phyloP scores from a whole-genome alignment of 2,113 vertebrate genomes.

The Genyomyrus donnyi region DNA sequence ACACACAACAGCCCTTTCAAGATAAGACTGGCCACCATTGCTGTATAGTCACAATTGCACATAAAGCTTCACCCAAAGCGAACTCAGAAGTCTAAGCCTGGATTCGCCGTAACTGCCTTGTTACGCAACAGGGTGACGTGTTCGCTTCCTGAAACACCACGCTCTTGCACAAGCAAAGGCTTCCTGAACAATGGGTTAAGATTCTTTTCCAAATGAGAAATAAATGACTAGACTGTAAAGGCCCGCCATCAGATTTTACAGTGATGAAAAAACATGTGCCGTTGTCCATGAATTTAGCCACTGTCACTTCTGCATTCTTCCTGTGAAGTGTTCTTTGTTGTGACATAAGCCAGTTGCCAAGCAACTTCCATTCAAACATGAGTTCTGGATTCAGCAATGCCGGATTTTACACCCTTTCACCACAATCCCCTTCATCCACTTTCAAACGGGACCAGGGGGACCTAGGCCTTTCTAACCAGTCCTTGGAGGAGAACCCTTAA shows the following conservation, averaged over 20 bases:
- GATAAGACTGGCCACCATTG: not conserved
- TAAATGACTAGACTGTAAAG: not conserved
- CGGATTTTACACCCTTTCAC: not conserved
- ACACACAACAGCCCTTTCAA: not conserved
- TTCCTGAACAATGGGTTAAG: not conserved
- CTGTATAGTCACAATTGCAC: not conserved
- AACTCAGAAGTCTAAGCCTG: not conserved
- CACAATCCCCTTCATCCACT: not conserved
- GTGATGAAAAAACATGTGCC: not conserved
- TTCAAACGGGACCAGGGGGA: not conserved
- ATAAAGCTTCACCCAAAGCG: not conserved
- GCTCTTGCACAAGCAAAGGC: not conserved
- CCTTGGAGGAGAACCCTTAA: not conserved
- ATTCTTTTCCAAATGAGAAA: not conserved
- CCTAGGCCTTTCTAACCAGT: not conserved
- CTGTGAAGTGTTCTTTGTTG: not conserved
- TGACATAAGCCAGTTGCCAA: not conserved
- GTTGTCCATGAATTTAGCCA: not conserved
- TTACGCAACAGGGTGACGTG: not conserved
- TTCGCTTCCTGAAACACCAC: not conserved
- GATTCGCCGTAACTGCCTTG: not conserved
- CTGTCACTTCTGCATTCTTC: not conserved
- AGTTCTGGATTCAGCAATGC: not conserved
- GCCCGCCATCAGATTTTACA: not conserved
- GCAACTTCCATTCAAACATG: not conserved